A percentile compares a stretch with the other conserved stretches of the same genome.
phyloP scores from a whole-genome alignment of 2,797 vertebrate species.

The Hydrophis major region DNA sequence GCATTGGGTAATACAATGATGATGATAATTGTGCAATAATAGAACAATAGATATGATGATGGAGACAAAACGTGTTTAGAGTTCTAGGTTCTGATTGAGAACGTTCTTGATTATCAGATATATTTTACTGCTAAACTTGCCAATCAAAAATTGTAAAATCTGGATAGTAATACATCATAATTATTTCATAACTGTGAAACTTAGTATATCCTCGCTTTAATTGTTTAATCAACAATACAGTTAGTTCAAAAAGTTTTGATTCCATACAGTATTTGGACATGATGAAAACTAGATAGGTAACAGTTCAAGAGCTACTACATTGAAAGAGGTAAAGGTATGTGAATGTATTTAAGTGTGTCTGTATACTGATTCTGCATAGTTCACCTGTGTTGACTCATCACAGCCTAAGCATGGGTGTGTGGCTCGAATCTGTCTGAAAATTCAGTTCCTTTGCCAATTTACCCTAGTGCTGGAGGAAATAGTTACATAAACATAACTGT shows the following conservation, averaged over 20 bases:
- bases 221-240: background rate
- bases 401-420: background rate
- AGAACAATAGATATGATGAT: background rate
- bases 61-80: background rate
- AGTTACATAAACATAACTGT: constrained; percentile 23
- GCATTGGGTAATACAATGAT: background rate
- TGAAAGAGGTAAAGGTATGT: background rate
- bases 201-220: background rate
- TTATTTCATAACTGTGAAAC: background rate
- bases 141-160: background rate
- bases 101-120: background rate
- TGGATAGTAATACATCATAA: background rate
- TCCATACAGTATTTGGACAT: background rate
- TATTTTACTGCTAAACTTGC: background rate
- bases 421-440: constrained; percentile 20
- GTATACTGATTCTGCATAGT: background rate
- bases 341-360: background rate
- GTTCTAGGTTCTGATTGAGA: background rate
- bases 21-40: background rate
- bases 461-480: background rate
- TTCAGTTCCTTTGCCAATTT: background rate
- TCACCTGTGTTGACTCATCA: background rate
- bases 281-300: background rate
- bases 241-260: background rate
- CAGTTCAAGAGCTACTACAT: background rate